Conservation (phyloP, 2,797 vertebrate species). For the Tenualosa ilisha region DNA sequence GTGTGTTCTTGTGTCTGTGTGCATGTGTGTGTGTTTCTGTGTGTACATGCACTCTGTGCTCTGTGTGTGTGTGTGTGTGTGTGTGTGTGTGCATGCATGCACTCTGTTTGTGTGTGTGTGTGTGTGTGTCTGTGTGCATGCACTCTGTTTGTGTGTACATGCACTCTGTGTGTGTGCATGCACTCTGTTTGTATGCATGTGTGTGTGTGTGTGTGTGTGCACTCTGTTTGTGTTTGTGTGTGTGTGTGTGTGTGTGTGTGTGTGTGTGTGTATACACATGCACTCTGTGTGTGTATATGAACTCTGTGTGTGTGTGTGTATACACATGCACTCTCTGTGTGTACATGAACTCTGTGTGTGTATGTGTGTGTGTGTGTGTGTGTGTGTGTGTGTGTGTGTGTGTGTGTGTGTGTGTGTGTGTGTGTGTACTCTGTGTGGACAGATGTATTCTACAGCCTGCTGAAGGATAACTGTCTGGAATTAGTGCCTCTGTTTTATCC, state of each 20-base stretch:
- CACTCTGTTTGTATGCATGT: background rate
- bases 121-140: too few species aligned
- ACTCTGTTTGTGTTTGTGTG: background rate
- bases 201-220: background rate
- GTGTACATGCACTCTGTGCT: too few species aligned
- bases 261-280: background rate
- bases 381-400: background rate
- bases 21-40: too few species aligned
- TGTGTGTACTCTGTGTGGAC: too few species aligned
- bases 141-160: background rate
- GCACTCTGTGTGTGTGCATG: background rate
- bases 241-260: background rate
- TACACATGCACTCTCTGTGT: too few species aligned
- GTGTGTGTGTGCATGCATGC: too few species aligned
- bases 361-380: background rate
- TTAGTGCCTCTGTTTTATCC: constrained; percentile 43
- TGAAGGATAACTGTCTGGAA: constrained; percentile 28
- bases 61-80: background rate
- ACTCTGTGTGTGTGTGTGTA: too few species aligned
- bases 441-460: background rate
- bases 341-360: background rate
- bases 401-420: background rate
- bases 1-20: too few species aligned
- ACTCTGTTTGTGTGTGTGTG: too few species aligned
- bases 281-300: too few species aligned